These are phyloP conservation scores for Salvelinus alpinus DNA, from an alignment of 2,113 vertebrate species.

Conservation along the genomic window DNA sequence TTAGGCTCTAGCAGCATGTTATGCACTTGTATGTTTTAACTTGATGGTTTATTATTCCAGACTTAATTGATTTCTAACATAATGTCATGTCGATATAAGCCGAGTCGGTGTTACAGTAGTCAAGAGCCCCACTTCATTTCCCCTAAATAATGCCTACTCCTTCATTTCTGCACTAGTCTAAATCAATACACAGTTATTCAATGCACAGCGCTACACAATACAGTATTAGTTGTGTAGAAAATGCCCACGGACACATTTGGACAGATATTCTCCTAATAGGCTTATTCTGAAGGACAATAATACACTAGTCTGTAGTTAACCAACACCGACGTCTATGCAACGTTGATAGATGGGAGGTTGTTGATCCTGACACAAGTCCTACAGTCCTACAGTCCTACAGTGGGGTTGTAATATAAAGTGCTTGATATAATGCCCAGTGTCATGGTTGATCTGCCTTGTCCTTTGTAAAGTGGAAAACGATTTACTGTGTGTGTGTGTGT, in stretches of 20 bases:
- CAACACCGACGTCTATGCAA: no score
- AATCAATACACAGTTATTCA: neutral
- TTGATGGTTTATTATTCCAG: neutral
- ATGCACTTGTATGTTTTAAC: neutral
- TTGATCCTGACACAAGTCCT: no score
- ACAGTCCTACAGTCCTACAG: no score
- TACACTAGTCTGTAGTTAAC: no score
- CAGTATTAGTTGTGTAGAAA: neutral
- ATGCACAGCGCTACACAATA: neutral
- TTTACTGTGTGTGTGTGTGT: neutral
- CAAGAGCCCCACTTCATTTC: neutral
- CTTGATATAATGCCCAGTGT: neutral
- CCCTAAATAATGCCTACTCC: neutral
- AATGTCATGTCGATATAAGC: neutral
- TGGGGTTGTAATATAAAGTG: neutral
- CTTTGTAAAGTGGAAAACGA: neutral
- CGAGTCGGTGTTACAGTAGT: neutral
- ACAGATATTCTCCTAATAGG: no score
- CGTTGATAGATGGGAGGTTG: no score
- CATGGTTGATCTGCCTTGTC: neutral
- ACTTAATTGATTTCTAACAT: neutral
- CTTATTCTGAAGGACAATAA: no score
- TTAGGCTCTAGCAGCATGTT: neutral
- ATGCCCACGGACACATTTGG: neutral
- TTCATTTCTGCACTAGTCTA: neutral